These are phyloP conservation scores for Petrocephalus sullivani DNA, from an alignment of 2,797 vertebrate genomes.

Conservation along the genomic window DNA sequence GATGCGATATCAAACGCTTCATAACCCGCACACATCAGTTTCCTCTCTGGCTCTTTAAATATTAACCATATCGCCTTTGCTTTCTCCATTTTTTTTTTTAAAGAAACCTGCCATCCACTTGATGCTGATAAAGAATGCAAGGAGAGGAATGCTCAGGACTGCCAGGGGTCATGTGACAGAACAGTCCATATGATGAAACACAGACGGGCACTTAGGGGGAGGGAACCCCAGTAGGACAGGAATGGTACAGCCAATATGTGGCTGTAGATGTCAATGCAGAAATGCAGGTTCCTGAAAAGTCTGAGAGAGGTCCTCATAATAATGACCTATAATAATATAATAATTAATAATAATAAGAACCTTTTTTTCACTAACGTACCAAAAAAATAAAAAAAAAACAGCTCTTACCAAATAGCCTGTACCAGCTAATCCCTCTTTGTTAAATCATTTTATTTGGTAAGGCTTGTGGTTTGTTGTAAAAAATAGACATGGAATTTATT, in stretches of 20 bases:
- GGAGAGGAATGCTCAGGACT: neutral
- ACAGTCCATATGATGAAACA: neutral
- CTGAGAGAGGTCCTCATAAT: neutral
- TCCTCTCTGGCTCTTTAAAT: neutral
- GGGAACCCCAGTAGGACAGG: neutral
- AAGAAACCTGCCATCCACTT: neutral
- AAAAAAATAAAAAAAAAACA: neutral
- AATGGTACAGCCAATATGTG: neutral
- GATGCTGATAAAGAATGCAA: neutral
- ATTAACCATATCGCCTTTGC: conserved; percentile 11
- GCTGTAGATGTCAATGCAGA: neutral
- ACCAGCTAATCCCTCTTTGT: neutral
- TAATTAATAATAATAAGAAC: too few species aligned
- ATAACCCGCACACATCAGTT: neutral
- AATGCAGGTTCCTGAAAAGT: neutral
- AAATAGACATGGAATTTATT: neutral
- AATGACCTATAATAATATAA: neutral
- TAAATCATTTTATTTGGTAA: neutral
- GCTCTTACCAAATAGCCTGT: neutral
- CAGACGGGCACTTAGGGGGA: neutral
- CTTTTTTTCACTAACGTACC: neutral
- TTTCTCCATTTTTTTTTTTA: neutral
- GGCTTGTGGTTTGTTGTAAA: neutral
- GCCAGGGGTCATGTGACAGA: neutral
- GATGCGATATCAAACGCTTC: conserved; percentile 2